A percentile compares a stretch with the other conserved stretches of the same genome.
phyloP scores from a whole-genome alignment of 2,797 vertebrate genomes.

The Spinibarbus caldwelli region DNA sequence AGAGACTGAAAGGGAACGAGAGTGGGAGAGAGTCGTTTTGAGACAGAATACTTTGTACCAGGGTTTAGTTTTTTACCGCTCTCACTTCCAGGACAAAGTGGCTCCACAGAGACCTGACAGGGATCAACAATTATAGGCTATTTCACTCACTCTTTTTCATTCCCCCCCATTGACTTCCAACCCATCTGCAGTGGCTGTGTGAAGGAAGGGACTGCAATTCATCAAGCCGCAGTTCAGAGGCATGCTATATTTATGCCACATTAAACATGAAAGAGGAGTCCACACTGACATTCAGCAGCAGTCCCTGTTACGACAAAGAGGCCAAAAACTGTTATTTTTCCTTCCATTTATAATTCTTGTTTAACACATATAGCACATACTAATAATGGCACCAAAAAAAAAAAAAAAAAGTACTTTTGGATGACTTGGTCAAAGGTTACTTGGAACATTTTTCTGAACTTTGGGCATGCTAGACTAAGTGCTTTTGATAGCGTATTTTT shows the following conservation, averaged over 20 bases:
- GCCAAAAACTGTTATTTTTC: neutral
- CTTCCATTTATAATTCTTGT: neutral
- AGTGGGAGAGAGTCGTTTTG: conserved; percentile 2
- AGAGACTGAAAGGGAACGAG: conserved; percentile 22
- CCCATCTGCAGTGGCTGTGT: conserved; percentile 53
- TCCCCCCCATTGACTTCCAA: conserved; percentile 51
- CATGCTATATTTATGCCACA: conserved; percentile 61
- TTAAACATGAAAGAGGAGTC: conserved; percentile 59
- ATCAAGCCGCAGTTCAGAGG: conserved; percentile 56
- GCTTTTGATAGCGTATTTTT: neutral
- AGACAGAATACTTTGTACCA: conserved; percentile 40
- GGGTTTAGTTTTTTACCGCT: conserved; percentile 51
- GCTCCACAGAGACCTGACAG: conserved; percentile 57
- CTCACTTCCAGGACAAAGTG: conserved; percentile 61
- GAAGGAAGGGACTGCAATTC: conserved; percentile 60
- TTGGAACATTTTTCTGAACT: neutral
- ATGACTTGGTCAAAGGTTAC: neutral
- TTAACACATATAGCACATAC: neutral
- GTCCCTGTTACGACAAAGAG: conserved; percentile 26
- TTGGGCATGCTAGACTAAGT: neutral
- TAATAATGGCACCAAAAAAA: neutral
- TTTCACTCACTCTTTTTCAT: conserved; percentile 53
- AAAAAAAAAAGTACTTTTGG: neutral
- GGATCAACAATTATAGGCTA: conserved; percentile 61
- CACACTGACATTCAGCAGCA: conserved; percentile 44